These are phyloP conservation scores for Hydractinia echinata DNA, from an alignment of 30 jellyfish, hydroid and myxozoan genomes.

Conservation along the genomic window DNA sequence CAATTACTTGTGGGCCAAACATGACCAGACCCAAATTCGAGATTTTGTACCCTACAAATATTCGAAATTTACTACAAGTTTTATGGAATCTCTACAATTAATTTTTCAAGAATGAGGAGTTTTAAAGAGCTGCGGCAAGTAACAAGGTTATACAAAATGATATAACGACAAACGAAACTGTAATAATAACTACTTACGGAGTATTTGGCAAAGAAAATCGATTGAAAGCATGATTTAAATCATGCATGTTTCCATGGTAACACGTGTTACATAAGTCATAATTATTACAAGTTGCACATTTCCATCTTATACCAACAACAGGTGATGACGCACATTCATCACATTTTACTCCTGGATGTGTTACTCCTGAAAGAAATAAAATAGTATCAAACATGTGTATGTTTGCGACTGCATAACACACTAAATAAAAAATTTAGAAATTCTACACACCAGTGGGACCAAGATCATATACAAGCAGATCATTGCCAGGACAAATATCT, in stretches of 20 bases:
- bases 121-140: neutral
- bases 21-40: too few relatives aligned
- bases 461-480: constrained; percentile 23
- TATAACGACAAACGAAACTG: neutral
- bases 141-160: neutral
- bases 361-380: constrained; percentile 13
- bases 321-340: constrained; percentile 24
- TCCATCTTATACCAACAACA: constrained; percentile 40
- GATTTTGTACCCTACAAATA: too few relatives aligned
- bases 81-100: too few relatives aligned
- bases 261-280: constrained; percentile 36
- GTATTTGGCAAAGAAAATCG: constrained; percentile 5
- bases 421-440: neutral
- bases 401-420: neutral
- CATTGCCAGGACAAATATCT: neutral
- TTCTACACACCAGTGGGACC: constrained; percentile 30
- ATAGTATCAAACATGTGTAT: neutral
- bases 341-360: constrained; percentile 22
- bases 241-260: constrained; percentile 33
- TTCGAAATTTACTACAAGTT: too few relatives aligned
- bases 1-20: too few relatives aligned
- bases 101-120: too few relatives aligned
- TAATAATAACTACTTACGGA: neutral
- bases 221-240: constrained; percentile 17
- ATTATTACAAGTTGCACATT: constrained; percentile 29